A percentile compares a stretch with the other conserved stretches of the same genome.
Evolutionary conservation across 2,888 invertebrate species (phyloP).

Genomic region (Quadroppia sp.): DNA sequence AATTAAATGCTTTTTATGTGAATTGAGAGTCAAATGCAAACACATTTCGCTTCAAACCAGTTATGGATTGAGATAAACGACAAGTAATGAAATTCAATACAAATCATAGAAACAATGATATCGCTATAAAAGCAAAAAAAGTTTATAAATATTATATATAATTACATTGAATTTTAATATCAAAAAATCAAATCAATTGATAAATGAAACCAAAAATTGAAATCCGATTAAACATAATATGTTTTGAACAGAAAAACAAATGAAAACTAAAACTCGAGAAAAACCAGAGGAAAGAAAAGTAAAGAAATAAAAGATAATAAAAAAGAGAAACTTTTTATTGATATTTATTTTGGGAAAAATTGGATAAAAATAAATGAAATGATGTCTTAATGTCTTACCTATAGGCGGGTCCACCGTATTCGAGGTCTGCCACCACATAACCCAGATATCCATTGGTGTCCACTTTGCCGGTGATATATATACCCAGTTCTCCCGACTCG

Average conservation of each 20-base stretch:
- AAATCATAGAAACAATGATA: conserved; percentile 12
- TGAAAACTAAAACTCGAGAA: no score
- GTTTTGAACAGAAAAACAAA: no score
- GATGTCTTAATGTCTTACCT: conserved; percentile 51
- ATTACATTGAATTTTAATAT: no score
- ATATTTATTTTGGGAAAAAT: background rate
- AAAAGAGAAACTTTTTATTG: no score
- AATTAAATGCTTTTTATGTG: background rate
- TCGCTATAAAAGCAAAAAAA: no score
- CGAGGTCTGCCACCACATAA: conserved; percentile 62
- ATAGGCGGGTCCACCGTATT: conserved; percentile 63
- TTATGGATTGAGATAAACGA: background rate
- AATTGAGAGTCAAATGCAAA: background rate
- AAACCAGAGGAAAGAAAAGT: no score
- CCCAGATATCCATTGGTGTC: conserved; percentile 48
- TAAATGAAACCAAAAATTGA: no score
- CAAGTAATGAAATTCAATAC: background rate
- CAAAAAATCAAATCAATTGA: no score
- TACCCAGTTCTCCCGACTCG: conserved; percentile 63
- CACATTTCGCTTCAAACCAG: background rate
- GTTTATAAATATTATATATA: no score
- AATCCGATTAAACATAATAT: no score
- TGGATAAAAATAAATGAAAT: background rate
- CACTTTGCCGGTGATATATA: conserved; percentile 60
- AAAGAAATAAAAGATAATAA: no score